Conservation (phyloP, 2,888 invertebrate species). For the Dione vanillae region DNA sequence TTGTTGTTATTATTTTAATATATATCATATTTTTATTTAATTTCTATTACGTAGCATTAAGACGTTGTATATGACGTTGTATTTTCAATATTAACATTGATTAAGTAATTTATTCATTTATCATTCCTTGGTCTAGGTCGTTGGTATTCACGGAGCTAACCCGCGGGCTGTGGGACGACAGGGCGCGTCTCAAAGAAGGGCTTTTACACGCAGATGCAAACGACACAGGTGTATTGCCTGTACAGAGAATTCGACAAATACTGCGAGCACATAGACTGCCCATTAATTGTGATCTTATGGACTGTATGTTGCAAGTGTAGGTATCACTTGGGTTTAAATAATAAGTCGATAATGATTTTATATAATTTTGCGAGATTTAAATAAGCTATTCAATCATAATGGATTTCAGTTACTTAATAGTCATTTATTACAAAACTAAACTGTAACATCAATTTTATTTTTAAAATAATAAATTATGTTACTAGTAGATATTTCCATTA, state of each 20-base stretch:
- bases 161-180: conserved; percentile 89
- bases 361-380: too few relatives aligned
- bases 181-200: conserved; percentile 72
- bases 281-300: conserved; percentile 86
- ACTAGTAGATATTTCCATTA: not conserved
- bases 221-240: conserved; percentile 83
- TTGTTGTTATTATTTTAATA: too few relatives aligned
- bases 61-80: too few relatives aligned
- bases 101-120: too few relatives aligned
- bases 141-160: conserved; percentile 89
- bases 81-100: too few relatives aligned
- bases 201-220: conserved; percentile 70
- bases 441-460: not conserved
- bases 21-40: too few relatives aligned
- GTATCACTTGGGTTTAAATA: conserved; percentile 48
- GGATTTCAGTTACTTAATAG: too few relatives aligned
- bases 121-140: conserved; percentile 72
- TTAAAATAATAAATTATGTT: not conserved
- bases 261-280: conserved; percentile 89
- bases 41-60: too few relatives aligned
- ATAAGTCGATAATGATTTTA: too few relatives aligned
- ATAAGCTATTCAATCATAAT: too few relatives aligned
- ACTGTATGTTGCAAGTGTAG: conserved; percentile 88
- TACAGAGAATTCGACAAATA: conserved; percentile 85
- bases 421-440: too few relatives aligned